phyloP scores from a whole-genome alignment of 2,113 vertebrate species.

The Hypocryptadius cinnamomeus region DNA sequence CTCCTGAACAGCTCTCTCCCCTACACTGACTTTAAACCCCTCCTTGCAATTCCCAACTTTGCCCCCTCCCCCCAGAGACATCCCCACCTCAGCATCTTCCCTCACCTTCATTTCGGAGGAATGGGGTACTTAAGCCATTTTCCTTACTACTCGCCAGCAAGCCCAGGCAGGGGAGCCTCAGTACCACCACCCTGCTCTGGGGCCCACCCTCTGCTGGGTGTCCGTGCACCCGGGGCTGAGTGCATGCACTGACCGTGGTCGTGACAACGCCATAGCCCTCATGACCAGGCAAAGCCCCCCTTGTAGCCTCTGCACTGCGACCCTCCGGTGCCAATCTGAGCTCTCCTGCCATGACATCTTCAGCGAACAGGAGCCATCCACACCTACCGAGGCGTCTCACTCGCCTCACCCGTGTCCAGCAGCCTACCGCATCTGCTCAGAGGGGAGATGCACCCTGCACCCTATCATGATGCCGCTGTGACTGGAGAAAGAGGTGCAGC shows the following conservation, averaged over 20 bases:
- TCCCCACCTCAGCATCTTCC: not conserved
- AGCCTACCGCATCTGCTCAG: fast-evolving
- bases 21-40: not conserved
- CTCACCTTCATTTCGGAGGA: not conserved
- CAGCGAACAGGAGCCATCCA: fast-evolving
- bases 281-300: not conserved
- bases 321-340: fast-evolving
- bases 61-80: not conserved
- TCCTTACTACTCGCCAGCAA: fast-evolving
- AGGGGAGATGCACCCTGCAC: fast-evolving
- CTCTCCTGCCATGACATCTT: fast-evolving
- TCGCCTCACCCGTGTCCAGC: fast-evolving
- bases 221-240: fast-evolving
- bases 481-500: not conserved
- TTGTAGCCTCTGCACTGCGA: fast-evolving
- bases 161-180: too few relatives aligned
- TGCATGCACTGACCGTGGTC: fast-evolving
- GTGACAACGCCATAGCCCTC: fast-evolving
- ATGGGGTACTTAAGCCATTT: not conserved
- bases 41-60: not conserved
- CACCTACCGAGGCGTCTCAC: fast-evolving
- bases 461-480: fast-evolving
- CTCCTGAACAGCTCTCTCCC: not conserved
- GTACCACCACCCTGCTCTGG: fast-evolving
- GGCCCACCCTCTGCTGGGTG: fast-evolving